Evolutionary conservation across 2,888 invertebrate genomes (phyloP).

Genomic region (Steromphala cineraria): DNA sequence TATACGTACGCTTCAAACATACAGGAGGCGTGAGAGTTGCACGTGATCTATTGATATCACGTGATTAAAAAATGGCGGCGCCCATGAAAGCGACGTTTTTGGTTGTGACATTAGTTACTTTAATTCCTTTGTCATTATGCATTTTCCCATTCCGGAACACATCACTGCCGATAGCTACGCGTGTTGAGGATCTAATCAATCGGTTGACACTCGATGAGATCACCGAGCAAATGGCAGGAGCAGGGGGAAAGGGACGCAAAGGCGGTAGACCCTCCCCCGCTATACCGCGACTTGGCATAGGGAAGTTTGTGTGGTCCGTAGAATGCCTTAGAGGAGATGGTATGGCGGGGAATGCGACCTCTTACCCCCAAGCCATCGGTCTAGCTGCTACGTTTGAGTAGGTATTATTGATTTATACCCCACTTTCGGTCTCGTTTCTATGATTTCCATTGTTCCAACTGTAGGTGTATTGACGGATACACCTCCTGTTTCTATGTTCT

Average conservation of each 20-base stretch:
- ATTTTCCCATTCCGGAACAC: constrained; percentile 54
- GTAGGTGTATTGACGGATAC: too few relatives aligned
- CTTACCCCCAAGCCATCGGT: constrained; percentile 64
- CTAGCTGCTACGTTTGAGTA: constrained; percentile 66
- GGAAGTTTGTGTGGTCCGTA: constrained; percentile 60
- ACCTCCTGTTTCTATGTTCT: too few relatives aligned
- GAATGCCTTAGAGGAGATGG: constrained; percentile 66
- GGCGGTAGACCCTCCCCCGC: constrained; percentile 49
- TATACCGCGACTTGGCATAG: constrained; percentile 57
- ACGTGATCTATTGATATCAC: not conserved
- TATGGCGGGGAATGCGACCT: constrained; percentile 55
- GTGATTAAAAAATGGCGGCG: constrained; percentile 16
- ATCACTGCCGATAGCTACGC: constrained; percentile 55
- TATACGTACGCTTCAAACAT: too few relatives aligned
- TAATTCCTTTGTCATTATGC: not conserved
- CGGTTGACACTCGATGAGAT: constrained; percentile 61
- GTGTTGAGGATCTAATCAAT: constrained; percentile 61
- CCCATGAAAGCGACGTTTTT: not conserved
- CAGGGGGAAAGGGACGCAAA: constrained; percentile 47
- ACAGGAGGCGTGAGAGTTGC: not conserved
- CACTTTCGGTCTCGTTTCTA: too few relatives aligned
- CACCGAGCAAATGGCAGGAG: constrained; percentile 49
- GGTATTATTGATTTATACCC: not conserved
- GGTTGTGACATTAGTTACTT: not conserved
- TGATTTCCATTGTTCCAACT: too few relatives aligned